These are phyloP conservation scores for Conus ventricosus DNA, from an alignment of 1,140 invertebrate species.

Conservation along the genomic window DNA sequence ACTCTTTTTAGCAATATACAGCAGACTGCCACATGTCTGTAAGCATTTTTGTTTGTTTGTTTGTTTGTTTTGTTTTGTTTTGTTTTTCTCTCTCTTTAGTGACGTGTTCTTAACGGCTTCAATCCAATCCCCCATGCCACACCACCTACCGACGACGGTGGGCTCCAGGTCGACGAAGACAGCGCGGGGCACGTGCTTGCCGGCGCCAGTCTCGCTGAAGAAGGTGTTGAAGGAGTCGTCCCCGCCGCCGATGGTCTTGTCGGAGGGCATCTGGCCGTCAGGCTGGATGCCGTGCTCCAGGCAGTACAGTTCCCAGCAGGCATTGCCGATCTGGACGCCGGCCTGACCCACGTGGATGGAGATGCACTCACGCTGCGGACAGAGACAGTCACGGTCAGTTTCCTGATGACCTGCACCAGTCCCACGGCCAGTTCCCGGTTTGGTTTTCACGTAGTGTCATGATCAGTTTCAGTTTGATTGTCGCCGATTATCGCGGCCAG, in stretches of 20 bases:
- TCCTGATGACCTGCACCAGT: too few relatives aligned
- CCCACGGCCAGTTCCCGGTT: too few relatives aligned
- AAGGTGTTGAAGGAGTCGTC: background rate
- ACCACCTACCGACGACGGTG: background rate
- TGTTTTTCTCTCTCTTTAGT: background rate
- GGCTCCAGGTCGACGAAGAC: conserved; percentile 11
- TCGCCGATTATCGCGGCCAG: too few relatives aligned
- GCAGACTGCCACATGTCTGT: background rate
- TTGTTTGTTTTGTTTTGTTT: background rate
- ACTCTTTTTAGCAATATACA: background rate
- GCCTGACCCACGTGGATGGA: background rate
- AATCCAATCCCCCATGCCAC: background rate
- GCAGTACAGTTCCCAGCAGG: background rate
- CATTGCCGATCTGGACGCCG: background rate
- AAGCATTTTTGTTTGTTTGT: background rate
- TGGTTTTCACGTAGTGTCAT: too few relatives aligned
- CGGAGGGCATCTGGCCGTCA: background rate
- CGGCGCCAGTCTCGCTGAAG: conserved; percentile 7
- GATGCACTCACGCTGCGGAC: too few relatives aligned
- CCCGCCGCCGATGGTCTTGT: background rate
- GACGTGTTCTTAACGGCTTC: background rate
- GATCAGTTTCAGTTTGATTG: too few relatives aligned
- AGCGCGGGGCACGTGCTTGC: too few relatives aligned
- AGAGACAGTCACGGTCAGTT: too few relatives aligned
- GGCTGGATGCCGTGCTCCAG: background rate